These are phyloP conservation scores for Nyctalus aviator DNA, from an alignment of 2,797 vertebrate genomes.

Conservation along the genomic window DNA sequence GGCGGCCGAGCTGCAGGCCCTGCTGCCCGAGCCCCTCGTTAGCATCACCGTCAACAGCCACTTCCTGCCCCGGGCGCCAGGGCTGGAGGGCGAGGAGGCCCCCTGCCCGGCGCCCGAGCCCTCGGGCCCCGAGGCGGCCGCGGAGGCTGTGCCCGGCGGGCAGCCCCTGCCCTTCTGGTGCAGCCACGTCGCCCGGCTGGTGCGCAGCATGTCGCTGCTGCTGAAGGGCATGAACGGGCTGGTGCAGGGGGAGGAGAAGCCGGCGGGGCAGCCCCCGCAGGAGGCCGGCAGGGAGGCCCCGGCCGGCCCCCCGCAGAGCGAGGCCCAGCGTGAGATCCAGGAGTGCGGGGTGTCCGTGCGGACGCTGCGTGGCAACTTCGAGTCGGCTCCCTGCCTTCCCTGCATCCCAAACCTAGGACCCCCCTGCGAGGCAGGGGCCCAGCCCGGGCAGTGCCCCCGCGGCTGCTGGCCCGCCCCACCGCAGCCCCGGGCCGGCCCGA, in stretches of 20 bases:
- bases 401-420: not conserved
- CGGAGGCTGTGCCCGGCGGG: rapidly evolving
- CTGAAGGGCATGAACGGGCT: slow-evolving; percentile 89
- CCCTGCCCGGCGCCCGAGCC: not conserved
- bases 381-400: slow-evolving; percentile 73
- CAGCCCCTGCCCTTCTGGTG: slow-evolving; percentile 94
- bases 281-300: not conserved
- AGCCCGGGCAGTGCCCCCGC: rapidly evolving
- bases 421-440: not conserved
- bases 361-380: slow-evolving; percentile 94
- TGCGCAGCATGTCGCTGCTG: slow-evolving; percentile 94
- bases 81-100: slow-evolving; percentile 23
- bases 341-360: slow-evolving; percentile 95
- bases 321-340: slow-evolving; percentile 92
- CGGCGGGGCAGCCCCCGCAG: rapidly evolving
- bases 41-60: slow-evolving; percentile 94
- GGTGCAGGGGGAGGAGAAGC: not conserved
- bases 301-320: not conserved
- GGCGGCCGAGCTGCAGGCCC: slow-evolving; percentile 92
- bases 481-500: rapidly evolving
- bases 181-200: slow-evolving; percentile 92
- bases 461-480: not conserved
- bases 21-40: slow-evolving; percentile 94
- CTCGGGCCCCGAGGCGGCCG: slow-evolving; percentile 63
- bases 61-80: slow-evolving; percentile 83